Percentiles rank a stretch among this genome's conserved stretches.
These are phyloP conservation scores for Schlechtendalia chinensis DNA, from an alignment of 1,140 invertebrate species.

Conservation along the genomic window DNA sequence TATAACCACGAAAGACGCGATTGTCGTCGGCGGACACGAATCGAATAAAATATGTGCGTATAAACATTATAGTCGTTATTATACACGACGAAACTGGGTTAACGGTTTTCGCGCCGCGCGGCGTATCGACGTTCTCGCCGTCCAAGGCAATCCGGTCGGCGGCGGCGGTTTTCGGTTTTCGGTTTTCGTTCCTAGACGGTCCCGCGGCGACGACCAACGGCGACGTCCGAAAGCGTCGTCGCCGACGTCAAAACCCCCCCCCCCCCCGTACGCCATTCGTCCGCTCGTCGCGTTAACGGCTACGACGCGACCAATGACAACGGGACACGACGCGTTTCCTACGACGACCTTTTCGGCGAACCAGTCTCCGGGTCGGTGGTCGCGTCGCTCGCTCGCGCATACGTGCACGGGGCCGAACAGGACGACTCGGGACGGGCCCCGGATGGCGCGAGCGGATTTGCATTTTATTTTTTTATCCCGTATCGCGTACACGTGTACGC, in stretches of 20 bases:
- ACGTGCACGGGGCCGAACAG: neutral
- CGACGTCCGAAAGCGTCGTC: no score
- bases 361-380: neutral
- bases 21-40: neutral
- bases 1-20: no score
- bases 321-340: neutral
- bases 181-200: no score
- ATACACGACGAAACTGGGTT: constrained; percentile 40
- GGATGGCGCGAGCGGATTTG: neutral
- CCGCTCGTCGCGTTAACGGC: neutral
- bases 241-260: no score
- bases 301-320: neutral
- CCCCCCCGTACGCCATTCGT: neutral
- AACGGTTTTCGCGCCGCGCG: constrained; percentile 34
- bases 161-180: no score
- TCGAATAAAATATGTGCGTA: neutral
- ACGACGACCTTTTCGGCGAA: neutral
- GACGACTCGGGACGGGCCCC: no score
- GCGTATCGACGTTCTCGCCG: constrained; percentile 47
- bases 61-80: neutral
- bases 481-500: neutral
- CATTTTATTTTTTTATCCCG: constrained; percentile 10
- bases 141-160: constrained; percentile 46
- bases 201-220: no score
- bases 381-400: no score